Evolutionary conservation across 2,888 invertebrate species (phyloP).

Genomic region (Harpagoxenus sublaevis): DNA sequence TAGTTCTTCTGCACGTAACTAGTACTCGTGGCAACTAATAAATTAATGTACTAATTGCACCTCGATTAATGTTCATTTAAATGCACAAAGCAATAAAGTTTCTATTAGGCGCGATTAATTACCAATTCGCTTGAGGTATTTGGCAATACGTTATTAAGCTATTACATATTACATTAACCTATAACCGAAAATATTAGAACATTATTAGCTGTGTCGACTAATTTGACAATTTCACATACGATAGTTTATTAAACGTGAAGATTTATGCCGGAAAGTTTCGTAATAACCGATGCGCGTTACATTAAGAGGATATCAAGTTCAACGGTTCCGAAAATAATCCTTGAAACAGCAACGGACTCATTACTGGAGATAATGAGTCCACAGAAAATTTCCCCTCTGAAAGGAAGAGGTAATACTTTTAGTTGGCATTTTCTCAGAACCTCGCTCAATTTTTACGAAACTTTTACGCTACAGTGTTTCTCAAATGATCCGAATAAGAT

Average conservation of each 20-base stretch:
- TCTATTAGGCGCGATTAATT: slow-evolving; percentile 38
- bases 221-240: slow-evolving; percentile 1
- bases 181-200: neutral
- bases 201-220: neutral
- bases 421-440: slow-evolving; percentile 1
- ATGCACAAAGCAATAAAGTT: slow-evolving; percentile 22
- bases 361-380: slow-evolving; percentile 54
- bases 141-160: slow-evolving; percentile 17
- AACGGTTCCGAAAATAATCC: slow-evolving; percentile 51
- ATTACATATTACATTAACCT: neutral
- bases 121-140: slow-evolving; percentile 28
- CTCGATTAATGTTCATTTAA: slow-evolving; percentile 21
- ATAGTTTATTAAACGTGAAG: slow-evolving; percentile 22
- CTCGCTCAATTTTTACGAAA: slow-evolving; percentile 52
- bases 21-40: neutral
- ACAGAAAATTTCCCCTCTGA: slow-evolving; percentile 28
- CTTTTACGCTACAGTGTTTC: slow-evolving; percentile 41
- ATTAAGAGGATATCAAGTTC: slow-evolving; percentile 45
- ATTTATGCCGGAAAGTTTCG: slow-evolving; percentile 36
- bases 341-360: slow-evolving; percentile 52
- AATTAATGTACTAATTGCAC: slow-evolving; percentile 10
- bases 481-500: slow-evolving; percentile 50
- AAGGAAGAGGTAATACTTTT: slow-evolving; percentile 48
- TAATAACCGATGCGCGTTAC: slow-evolving; percentile 34
- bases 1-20: neutral